Evolutionary conservation across 2,888 invertebrate species (phyloP).

Genomic region (Ornithoptera priamus): DNA sequence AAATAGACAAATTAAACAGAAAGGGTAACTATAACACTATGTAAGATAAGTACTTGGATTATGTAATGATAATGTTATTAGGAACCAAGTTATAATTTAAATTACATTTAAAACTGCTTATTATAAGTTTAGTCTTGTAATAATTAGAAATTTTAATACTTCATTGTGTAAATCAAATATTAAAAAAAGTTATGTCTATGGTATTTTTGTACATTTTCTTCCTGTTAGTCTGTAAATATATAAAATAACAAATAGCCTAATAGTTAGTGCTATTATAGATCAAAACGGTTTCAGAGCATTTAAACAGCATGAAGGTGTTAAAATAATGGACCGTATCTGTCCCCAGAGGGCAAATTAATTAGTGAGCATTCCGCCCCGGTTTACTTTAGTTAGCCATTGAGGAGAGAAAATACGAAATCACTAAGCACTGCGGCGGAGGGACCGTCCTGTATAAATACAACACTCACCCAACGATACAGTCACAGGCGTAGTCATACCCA

Average conservation of each 20-base stretch:
- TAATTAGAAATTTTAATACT: no score
- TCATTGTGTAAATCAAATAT: no score
- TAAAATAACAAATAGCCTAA: background rate
- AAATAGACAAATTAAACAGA: no score
- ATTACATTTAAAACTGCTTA: no score
- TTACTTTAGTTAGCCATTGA: slow-evolving; percentile 32
- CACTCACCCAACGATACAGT: slow-evolving; percentile 31
- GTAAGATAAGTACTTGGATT: no score
- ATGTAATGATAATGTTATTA: no score
- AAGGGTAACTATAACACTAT: no score
- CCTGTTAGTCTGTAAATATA: background rate
- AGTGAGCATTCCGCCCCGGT: slow-evolving; percentile 30
- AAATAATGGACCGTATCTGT: slow-evolving; percentile 19
- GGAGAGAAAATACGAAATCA: slow-evolving; percentile 36
- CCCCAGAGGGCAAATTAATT: slow-evolving; percentile 33
- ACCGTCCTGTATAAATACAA: slow-evolving; percentile 35
- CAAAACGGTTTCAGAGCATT: slow-evolving; percentile 19
- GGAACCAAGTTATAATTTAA: no score
- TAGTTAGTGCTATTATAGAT: slow-evolving; percentile 13
- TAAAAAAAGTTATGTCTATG: no score
- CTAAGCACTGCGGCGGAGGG: slow-evolving; percentile 42
- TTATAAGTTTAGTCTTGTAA: no score
- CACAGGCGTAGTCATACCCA: slow-evolving; percentile 24
- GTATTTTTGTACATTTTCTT: no score
- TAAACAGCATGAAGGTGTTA: slow-evolving; percentile 22